Base-by-base conservation (phyloP, 2,888 invertebrate genomes). In the Scaptomyza caliginosa region DNA sequence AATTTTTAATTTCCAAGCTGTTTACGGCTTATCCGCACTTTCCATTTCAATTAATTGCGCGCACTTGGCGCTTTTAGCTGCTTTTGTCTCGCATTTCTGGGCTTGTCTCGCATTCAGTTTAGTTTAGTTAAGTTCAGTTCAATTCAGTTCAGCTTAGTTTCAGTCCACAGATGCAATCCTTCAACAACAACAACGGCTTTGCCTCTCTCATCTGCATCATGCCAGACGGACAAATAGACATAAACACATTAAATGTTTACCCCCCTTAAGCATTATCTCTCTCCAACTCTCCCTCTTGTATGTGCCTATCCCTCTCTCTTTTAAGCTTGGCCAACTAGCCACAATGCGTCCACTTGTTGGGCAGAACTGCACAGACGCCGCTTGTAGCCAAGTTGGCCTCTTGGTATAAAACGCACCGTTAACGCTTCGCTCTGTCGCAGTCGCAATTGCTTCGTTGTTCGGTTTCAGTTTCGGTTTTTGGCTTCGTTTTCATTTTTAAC, bases 11-110 rank as follows among this genome's bases (percentile, higher is more conserved):
- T 59, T 82, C 36, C 34, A 39, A 59, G 38, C 57, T 49, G 40
- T 40, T 34, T 38, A 45, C 50, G 55, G 52, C 50, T 69, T 80
- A 63, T 39, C 39, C 60, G 64, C 32, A 60, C 60, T 81, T 80
- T 80, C 87, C 74, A 67, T 80, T 86, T 80, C 87, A 81, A 81
- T 81, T 84, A 86, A 81, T 81, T 71, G 85, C 59, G 72, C 73
- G 77, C 71, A 72, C 71, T 75, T 75, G 71, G 54, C 45, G 51
- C 51, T 71, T 49, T 72, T 43, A 56, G 40, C 45, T 28, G 48
- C 46, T 54, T 58, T 58, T 67, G 59, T 50, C 45, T 59, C 11
- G 42, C 43, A 50, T 45, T 72, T 57, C 30, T 49, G 66, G 66
- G 73, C 67, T 58, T 58, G 67, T 30, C 50, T 51, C 48, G 5